These are phyloP conservation scores for Parazoanthus swiftii DNA, from an alignment of 92 coral and sea anemone genomes.

Conservation along the genomic window DNA sequence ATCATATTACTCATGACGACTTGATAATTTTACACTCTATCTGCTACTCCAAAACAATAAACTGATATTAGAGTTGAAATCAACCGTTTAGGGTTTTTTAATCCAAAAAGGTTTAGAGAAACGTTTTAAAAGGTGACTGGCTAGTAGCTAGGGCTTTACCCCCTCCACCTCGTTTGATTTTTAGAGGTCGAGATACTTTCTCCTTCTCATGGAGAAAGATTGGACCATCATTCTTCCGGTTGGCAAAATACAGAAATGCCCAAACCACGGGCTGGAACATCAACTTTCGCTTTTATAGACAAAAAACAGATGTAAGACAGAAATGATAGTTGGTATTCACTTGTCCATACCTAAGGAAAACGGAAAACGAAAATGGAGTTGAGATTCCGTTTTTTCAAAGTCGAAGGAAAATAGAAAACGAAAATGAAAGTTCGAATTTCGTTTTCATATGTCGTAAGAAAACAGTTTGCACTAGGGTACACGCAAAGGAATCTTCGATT, in stretches of 20 bases:
- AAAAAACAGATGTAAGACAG: not conserved
- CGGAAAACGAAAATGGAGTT: not conserved
- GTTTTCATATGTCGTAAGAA: not conserved
- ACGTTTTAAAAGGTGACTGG: too few species aligned
- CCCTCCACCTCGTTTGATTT: too few species aligned
- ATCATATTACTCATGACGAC: too few species aligned
- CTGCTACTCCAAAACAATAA: too few species aligned
- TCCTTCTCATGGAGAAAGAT: not conserved
- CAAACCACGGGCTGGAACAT: not conserved
- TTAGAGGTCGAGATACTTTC: not conserved
- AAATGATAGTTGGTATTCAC: not conserved
- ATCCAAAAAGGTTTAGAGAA: too few species aligned
- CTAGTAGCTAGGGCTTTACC: too few species aligned
- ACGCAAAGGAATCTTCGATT: too few species aligned
- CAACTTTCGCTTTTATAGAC: not conserved
- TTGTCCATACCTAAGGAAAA: not conserved
- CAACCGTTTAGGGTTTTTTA: too few species aligned
- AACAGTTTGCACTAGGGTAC: not conserved
- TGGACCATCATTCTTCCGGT: conserved; percentile 6
- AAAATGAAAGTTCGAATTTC: not conserved
- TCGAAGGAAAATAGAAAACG: not conserved
- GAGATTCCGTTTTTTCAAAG: not conserved
- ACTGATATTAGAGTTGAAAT: too few species aligned
- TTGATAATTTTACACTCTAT: too few species aligned
- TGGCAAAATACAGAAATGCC: not conserved